Base-by-base conservation (phyloP, 1,140 invertebrate genomes). In the Ips nitidus region DNA sequence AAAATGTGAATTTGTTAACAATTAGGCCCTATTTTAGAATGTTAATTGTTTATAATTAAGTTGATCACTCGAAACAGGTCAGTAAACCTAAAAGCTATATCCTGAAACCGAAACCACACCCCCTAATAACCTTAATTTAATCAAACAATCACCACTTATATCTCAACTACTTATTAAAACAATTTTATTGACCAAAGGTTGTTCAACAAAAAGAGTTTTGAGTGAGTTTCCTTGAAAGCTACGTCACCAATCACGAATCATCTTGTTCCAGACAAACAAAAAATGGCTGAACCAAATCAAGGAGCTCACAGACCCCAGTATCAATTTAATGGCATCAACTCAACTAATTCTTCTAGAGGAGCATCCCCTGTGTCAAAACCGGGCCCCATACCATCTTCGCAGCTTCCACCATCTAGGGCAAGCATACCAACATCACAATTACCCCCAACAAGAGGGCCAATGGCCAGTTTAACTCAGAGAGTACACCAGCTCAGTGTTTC, bases 261-360 rank as follows among this genome's bases (percentile, higher is more conserved):
- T n/a, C 37, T 56, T 22, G 22, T 40, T 59, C 36, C 41, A 59
- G 57, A 59, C 36, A 62, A 55, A 60, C 4, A 41, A 52, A 62
- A 4, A 7, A 70, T 70, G 68, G 52, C 68, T 70, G 68, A 70
- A 50, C 68, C 68, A 39, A 70, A 65, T 42, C 7, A 52, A 40
- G 68, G 68, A 42, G 45, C 52, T 7, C 39, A 52, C 6, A 58
- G 53, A 38, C 53, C 68, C 22, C 68, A 63, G 41, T 64, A 64
- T 41, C 70, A 74, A 40, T 73, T 78, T 40, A 81, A 81, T 73
- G 80, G 80, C 37, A 45, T 80, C 55, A 73, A 75, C 61, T 79
- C 79, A 36, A 74, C 75, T 37, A 67, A 73, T 57, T 79, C 78
- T 39, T 80, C 79, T 38, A 74, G 80, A 56, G 78, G 76, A 53